Percentiles rank a stretch among this genome's conserved stretches.
These are phyloP conservation scores for Malaclemys terrapin DNA, from an alignment of 2,113 vertebrate species.

Conservation along the genomic window DNA sequence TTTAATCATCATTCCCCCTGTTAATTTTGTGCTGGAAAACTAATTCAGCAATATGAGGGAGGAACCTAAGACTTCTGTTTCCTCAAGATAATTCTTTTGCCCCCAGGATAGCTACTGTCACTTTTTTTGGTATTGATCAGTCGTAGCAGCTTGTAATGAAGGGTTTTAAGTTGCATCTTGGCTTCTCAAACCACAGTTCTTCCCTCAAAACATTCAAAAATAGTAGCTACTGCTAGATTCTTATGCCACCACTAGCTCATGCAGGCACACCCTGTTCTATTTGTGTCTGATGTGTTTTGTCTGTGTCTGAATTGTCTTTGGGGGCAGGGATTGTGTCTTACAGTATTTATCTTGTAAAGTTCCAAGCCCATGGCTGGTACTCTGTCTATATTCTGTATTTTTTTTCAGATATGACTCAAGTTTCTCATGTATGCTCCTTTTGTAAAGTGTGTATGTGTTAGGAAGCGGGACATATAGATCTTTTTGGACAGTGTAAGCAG, in stretches of 20 bases:
- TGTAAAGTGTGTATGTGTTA: background rate
- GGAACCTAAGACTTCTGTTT: background rate
- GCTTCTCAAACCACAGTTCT: background rate
- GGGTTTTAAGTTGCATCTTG: background rate
- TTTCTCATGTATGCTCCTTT: background rate
- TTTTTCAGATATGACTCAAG: background rate
- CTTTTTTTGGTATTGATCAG: background rate
- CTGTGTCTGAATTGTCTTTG: background rate
- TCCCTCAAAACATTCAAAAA: constrained; percentile 14
- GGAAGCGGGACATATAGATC: background rate
- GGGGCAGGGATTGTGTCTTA: background rate
- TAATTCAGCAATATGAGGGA: background rate
- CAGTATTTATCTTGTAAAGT: background rate
- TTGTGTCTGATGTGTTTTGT: background rate
- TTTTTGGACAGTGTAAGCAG: background rate
- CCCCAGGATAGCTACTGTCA: background rate
- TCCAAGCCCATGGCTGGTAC: background rate
- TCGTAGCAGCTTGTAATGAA: background rate
- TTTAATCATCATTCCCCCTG: background rate
- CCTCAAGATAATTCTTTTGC: background rate
- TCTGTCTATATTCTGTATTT: background rate
- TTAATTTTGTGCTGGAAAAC: background rate
- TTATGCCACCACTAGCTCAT: background rate
- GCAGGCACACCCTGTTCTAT: background rate
- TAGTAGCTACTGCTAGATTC: background rate